Evolutionary conservation across 2,113 vertebrate species (phyloP).

Genomic region (Circaetus gallicus): DNA sequence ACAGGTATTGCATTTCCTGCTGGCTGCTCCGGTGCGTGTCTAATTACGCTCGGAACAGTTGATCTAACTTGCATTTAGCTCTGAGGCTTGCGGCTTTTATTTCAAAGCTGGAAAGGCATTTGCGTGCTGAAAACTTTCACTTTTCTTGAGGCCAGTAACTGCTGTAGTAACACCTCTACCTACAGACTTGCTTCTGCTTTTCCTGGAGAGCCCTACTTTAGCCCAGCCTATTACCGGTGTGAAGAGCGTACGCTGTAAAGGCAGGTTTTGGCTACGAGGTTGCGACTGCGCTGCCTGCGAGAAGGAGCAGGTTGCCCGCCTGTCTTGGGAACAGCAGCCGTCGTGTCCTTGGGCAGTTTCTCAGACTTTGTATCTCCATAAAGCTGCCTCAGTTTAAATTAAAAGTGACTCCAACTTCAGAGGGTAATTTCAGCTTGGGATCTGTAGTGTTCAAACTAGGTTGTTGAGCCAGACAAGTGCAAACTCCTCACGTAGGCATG

Average conservation of each 20-base stretch:
- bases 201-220: fast-evolving
- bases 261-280: background rate
- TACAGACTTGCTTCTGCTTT: background rate
- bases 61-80: fast-evolving
- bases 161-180: background rate
- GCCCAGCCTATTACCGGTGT: fast-evolving
- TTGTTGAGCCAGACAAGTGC: background rate
- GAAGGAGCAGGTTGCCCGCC: background rate
- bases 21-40: fast-evolving
- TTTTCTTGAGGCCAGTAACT: background rate
- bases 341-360: background rate
- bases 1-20: fast-evolving
- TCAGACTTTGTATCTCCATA: background rate
- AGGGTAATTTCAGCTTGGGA: background rate
- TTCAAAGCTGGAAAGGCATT: background rate
- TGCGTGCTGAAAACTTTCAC: background rate
- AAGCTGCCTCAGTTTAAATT: background rate
- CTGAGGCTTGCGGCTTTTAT: background rate
- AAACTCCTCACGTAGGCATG: background rate
- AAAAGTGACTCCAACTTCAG: background rate
- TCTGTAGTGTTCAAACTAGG: background rate
- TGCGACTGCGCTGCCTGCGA: background rate
- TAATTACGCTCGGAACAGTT: fast-evolving
- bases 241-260: fast-evolving
- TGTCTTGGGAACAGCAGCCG: background rate